Base-by-base conservation (phyloP, 2,888 invertebrate genomes). In the Latheticus oryzae region DNA sequence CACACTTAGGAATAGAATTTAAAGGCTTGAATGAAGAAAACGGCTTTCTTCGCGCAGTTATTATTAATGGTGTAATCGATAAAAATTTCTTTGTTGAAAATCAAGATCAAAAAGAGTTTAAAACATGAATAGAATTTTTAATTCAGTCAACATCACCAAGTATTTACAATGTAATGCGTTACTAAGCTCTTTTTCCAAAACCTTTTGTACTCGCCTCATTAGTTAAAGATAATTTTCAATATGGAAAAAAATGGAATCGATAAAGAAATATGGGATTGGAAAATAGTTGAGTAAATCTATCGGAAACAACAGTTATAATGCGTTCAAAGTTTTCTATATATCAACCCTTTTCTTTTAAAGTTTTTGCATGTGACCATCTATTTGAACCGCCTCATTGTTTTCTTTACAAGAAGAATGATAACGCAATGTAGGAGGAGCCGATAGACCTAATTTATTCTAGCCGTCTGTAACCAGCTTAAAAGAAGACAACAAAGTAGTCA, bases 1-100 rank as follows among this genome's bases (percentile, higher is more conserved):
- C 12, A 5, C 7, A 38, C 37, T 37, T 17, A 17, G 16, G 33
- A 16, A 26, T 28, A 42, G 42, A 42, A 19, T 28, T 38, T 38
- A 16, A 42, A 42, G 42, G 26, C 16, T 9, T 8, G 4, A 24
- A 5, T 12, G 16, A 28, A 43, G 30, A 12, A 28, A 43, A 13
- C 43, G 43, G 28, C 43, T 28, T 32, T 19, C 32, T 30, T 32
- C 17, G 11, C 45, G 19, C 45, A 17, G 17, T 45, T 21, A 45
- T 45, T 45, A 45, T 45, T 32, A 32, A 45, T 45, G 45, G 13
- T 8, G 12, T 45, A 45, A 45, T 45, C 45, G 11, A 45, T 45
- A 45, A 32, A 16, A 32, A 30, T 45, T 45, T 45, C 45, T 45
- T 45, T 45, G 45, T 30, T 32, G 19, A 32, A 12, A 21, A 32